Evolutionary conservation across 2,797 vertebrate genomes (phyloP), one percentile per base, ranked within the genome.

Genomic region (Anguilla obscura): DNA sequence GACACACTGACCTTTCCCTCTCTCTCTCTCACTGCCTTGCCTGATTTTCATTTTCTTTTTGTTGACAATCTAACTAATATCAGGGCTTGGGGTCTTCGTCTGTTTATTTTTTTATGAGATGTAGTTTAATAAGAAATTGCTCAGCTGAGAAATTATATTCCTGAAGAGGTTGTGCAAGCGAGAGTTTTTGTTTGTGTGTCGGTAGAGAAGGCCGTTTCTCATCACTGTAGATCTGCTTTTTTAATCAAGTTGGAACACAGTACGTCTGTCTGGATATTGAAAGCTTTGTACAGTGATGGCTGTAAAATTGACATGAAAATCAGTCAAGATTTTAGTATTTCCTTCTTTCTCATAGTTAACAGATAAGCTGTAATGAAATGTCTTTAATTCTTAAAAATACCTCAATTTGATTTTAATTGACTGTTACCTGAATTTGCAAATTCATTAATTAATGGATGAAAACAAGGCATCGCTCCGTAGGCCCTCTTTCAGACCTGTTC

Each of bases 101-200:
- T 66, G 58, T 60, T 60, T 60, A 24, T 71, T 69, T 69, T 30
- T 71, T 71, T 30, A 71, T n/a, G n/a, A 71, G 66, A 30, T 71
- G n/a, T 21, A 71, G n/a, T 71, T 71, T 80, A 40, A 18, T 80
- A 80, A 80, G 76, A 40, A 80, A 16, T 82, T 82, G 48, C 1
- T 82, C 79, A 82, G 40, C 33, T 82, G 79, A 82, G 50, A 48
- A 82, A 50, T 48, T 21, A 82, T 82, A 82, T 50, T 82, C 9
- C 40, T 40, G 36, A 48, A 48, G 40, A 48, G 48, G 24, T 48
- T 48, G 48, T 9, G 10, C 40, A 82, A 50, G 40, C 10, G 21
- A n/a, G 48, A 50, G n/a, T 82, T 82, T 54, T 10, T 7, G 9
- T 45, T 82, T 82, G 45, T 82, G 24, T 82, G 50, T 50, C 40